Percentiles rank a stretch among this genome's conserved stretches.
Evolutionary conservation across 2,113 vertebrate species (phyloP).

Genomic region (Ochotona curzoniae): DNA sequence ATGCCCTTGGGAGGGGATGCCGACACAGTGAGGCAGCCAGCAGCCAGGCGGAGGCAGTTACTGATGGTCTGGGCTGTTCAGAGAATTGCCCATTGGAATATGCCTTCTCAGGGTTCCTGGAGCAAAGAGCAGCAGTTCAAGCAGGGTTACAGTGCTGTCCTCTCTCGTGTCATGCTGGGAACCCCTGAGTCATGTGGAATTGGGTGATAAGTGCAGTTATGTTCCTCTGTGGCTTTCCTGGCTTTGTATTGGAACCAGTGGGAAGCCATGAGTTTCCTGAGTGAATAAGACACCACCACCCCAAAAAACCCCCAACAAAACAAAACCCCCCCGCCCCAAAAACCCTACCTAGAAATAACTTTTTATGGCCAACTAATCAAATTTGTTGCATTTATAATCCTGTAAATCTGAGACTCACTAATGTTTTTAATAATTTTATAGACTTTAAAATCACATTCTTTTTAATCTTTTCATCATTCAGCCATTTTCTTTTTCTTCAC

Average conservation of each 20-base stretch:
- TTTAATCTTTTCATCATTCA: neutral
- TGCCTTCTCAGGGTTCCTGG: neutral
- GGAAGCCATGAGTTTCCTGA: conserved; percentile 44
- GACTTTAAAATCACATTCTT: neutral
- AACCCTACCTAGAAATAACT: neutral
- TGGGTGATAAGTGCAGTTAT: neutral
- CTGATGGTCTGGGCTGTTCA: conserved; percentile 3
- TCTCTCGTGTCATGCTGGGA: neutral
- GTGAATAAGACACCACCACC: neutral
- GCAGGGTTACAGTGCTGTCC: neutral
- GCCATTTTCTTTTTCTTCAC: neutral
- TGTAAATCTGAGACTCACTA: neutral
- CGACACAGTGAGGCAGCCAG: conserved; percentile 19
- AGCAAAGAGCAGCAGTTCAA: neutral
- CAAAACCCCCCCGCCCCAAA: no score
- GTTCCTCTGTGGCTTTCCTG: neutral
- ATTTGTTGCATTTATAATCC: neutral
- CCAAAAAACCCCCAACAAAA: no score
- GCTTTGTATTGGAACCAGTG: neutral
- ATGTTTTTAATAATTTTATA: neutral
- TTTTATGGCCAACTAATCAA: neutral
- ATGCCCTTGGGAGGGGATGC: neutral
- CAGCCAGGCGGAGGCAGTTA: conserved; percentile 12
- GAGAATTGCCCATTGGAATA: conserved; percentile 38
- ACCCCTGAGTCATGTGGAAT: neutral